Conservation (phyloP, 2,888 invertebrate species). For the Noctua comes region DNA sequence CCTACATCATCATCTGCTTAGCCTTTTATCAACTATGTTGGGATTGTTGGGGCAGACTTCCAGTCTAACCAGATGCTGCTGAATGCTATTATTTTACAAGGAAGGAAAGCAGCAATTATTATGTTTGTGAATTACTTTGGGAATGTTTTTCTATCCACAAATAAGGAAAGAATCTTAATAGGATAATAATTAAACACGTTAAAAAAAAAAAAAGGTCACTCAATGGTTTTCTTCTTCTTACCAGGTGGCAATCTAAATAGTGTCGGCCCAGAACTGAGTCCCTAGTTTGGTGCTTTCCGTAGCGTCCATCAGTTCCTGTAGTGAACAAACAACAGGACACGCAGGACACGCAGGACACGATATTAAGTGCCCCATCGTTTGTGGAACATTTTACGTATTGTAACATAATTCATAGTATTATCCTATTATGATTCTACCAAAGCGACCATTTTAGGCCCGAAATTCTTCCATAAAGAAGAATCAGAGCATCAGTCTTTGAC, state of each 20-base stretch:
- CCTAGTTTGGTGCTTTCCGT: too few relatives aligned
- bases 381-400: too few relatives aligned
- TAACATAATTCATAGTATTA: too few relatives aligned
- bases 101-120: background rate
- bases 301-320: too few relatives aligned
- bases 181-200: background rate
- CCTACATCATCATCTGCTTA: background rate
- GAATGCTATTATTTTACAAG: background rate
- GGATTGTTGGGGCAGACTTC: background rate
- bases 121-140: background rate
- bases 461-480: constrained; percentile 11
- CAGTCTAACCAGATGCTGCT: background rate
- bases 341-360: too few relatives aligned
- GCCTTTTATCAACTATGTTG: background rate
- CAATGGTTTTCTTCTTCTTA: too few relatives aligned
- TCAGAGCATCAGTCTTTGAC: constrained; percentile 3
- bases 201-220: too few relatives aligned
- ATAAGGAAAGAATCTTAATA: background rate
- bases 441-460: background rate
- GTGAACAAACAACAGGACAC: too few relatives aligned
- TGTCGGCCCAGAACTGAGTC: too few relatives aligned
- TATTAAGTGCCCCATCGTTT: too few relatives aligned
- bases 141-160: background rate
- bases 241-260: too few relatives aligned
- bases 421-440: background rate